Evolutionary conservation across 2,888 invertebrate species (phyloP), one percentile per base, ranked within the genome.

Genomic region (Leptarthrus brevirostris): DNA sequence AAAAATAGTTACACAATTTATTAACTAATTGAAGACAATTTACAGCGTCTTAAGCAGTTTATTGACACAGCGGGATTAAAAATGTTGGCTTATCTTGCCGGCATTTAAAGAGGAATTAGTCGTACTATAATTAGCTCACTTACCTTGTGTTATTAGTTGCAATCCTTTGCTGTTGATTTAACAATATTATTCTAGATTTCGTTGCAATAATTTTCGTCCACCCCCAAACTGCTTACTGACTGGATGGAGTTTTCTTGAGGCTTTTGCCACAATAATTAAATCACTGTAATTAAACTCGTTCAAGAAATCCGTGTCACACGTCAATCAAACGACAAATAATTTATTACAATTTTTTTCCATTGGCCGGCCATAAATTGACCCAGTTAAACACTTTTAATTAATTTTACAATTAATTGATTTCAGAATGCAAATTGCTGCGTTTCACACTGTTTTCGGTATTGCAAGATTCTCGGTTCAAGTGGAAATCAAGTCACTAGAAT

Each of bases 1-100:
- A 71, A 36, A 71, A 71, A 53, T 54, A 71, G 71, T 54, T 71
- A 20, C 54, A 71, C 54, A 54, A 54, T 54, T 54, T 24, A 71
- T 64, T 44, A 71, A 22, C 53, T 54, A 52, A 69, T 52, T 52
- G 69, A 69, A 52, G 52, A 24, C 52, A 47, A 47, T 47, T 26
- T 47, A 66, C 64, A 47, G 20, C 34, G 34, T 44, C 34, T 52
- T 18, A 40, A 40, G 64, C 64, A 64, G 47, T 64, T 64, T 64
- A 47, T 64, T 64, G 64, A 64, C 64, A 44, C 36, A 36, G 36
- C 12, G 58, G 16, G 36, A 58, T 16, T 58, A 30, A 18, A 30
- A 30, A 64, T 14, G 44, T 40, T 8, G 12, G 44, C 44, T 64
- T 64, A 47, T 64, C 64, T 64, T 1, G 4, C 30, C 40, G 3